These are phyloP conservation scores for Penaeus monodon DNA, from an alignment of 2,888 invertebrate genomes.

Conservation along the genomic window DNA sequence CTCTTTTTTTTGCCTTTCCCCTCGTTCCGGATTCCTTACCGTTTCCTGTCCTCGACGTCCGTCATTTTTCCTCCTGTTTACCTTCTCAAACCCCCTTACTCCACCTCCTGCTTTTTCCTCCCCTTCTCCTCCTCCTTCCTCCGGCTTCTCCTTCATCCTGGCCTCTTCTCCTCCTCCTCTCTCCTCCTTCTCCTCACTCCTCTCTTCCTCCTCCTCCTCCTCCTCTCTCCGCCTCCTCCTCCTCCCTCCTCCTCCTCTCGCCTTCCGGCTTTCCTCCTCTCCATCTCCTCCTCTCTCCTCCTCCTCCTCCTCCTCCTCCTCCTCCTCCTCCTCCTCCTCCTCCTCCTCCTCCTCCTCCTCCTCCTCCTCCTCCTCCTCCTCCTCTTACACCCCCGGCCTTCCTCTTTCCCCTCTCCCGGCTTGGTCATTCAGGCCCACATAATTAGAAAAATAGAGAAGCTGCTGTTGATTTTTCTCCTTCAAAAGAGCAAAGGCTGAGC, in stretches of 20 bases:
- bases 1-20: too few relatives aligned
- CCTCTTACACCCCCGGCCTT: background rate
- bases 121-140: background rate
- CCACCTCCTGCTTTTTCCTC: background rate
- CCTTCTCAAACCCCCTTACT: too few relatives aligned
- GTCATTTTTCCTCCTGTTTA: too few relatives aligned
- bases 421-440: too few relatives aligned
- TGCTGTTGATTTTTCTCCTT: too few relatives aligned
- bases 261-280: background rate
- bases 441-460: too few relatives aligned
- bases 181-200: background rate
- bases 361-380: background rate
- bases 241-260: background rate
- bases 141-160: background rate
- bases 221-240: background rate
- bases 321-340: background rate
- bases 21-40: too few relatives aligned
- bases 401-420: conserved; percentile 9
- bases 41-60: too few relatives aligned
- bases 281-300: background rate
- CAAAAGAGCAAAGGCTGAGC: too few relatives aligned
- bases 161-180: background rate
- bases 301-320: background rate
- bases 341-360: background rate
- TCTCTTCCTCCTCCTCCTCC: background rate